Percentiles rank a stretch among this genome's conserved stretches.
These are phyloP conservation scores for Habropoda laboriosa DNA, from an alignment of 1,140 invertebrate genomes.

Conservation along the genomic window DNA sequence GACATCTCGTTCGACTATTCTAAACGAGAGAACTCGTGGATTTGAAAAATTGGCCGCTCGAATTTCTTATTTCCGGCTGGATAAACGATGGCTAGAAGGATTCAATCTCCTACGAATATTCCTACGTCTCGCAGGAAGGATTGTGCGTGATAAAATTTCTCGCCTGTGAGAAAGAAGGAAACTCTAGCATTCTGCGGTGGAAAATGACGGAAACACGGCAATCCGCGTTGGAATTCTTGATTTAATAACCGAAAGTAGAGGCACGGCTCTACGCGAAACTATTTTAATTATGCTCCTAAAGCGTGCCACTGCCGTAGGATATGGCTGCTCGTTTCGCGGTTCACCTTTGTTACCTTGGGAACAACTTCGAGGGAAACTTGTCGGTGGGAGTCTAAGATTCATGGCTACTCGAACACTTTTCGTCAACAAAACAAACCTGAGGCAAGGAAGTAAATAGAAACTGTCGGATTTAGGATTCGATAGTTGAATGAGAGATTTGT, in stretches of 20 bases:
- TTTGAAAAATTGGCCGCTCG: not conserved
- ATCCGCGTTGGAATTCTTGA: not conserved
- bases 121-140: not conserved
- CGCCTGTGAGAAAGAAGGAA: not conserved
- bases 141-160: not conserved
- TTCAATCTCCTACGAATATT: slow-evolving; percentile 8
- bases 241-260: not conserved
- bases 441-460: not conserved
- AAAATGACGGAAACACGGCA: not conserved
- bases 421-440: not conserved
- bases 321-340: not conserved
- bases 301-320: not conserved
- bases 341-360: not conserved
- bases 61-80: not conserved
- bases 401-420: not conserved
- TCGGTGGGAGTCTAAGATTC: not conserved
- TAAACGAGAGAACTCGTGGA: not conserved
- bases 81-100: not conserved
- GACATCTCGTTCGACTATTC: not conserved
- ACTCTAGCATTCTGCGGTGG: not conserved
- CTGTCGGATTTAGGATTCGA: too few relatives aligned
- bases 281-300: not conserved
- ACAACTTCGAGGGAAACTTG: not conserved
- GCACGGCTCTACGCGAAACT: not conserved
- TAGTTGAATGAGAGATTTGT: too few relatives aligned